Conservation (phyloP, 2,113 vertebrate species). For the Pitta sordida region DNA sequence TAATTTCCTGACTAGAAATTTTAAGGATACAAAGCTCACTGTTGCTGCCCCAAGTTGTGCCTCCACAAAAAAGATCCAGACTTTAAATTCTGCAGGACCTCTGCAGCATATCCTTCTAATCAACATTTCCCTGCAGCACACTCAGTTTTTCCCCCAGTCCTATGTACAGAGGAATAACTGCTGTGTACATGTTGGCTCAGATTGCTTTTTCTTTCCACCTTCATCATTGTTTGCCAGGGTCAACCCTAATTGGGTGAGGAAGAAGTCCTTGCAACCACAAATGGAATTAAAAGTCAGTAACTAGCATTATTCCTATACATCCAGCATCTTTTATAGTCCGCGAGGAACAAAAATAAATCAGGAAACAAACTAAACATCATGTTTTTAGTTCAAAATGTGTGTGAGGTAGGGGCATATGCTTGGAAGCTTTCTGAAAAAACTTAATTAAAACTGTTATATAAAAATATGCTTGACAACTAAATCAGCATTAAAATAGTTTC, state of each 20-base stretch:
- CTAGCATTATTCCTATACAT: background rate
- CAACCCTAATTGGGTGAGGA: background rate
- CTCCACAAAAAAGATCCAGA: background rate
- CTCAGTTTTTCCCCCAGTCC: background rate
- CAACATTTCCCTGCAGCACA: background rate
- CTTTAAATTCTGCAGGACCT: background rate
- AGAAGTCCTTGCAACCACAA: background rate
- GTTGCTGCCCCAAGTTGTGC: background rate
- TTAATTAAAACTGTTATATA: conserved; percentile 21
- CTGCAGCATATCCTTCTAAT: background rate
- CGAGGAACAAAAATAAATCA: background rate
- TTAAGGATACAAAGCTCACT: background rate
- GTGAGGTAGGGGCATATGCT: background rate
- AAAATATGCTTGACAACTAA: conserved; percentile 52
- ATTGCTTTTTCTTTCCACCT: background rate
- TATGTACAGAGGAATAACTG: background rate
- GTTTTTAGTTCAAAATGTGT: background rate
- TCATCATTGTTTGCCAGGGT: background rate
- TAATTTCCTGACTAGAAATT: background rate
- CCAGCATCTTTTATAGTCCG: background rate
- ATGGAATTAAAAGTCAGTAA: background rate
- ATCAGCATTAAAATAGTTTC: conserved; percentile 63
- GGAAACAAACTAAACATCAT: background rate
- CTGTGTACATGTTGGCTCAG: background rate
- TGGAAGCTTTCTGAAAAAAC: background rate